Evolutionary conservation across 2,797 vertebrate genomes (phyloP).

Genomic region (Coregonus suidteri): DNA sequence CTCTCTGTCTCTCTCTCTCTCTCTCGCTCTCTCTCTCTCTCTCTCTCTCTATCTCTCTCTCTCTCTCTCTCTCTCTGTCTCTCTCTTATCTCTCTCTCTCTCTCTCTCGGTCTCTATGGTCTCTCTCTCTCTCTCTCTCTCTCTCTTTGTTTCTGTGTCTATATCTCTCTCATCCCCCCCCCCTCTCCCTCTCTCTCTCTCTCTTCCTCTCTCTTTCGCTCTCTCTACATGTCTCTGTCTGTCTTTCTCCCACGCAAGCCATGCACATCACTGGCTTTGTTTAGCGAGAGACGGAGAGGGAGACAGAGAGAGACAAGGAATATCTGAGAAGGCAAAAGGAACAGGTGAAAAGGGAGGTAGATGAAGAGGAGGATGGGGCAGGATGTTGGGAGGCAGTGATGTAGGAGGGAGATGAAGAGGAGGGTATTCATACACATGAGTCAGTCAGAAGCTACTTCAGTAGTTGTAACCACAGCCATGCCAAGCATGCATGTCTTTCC

Average conservation of each 20-base stretch:
- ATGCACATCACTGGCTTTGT: conserved; percentile 5
- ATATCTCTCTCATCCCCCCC: no score
- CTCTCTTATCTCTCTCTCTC: no score
- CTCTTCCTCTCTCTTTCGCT: not conserved
- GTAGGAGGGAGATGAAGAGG: not conserved
- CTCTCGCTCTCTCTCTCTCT: no score
- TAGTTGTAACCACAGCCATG: conserved; percentile 13
- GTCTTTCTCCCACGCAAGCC: not conserved
- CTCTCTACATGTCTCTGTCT: conserved; percentile 39
- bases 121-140: no score
- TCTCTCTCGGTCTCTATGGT: no score
- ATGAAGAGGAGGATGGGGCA: no score
- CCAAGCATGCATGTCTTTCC: not conserved
- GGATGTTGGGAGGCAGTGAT: not conserved
- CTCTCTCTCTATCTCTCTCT: no score
- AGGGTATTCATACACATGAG: not conserved
- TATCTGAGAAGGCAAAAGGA: conserved; percentile 32
- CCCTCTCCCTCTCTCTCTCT: conserved; percentile 22
- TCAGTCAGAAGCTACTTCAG: not conserved
- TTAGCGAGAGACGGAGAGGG: not conserved
- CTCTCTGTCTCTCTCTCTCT: no score
- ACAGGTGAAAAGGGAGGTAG: conserved; percentile 10
- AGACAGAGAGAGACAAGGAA: conserved; percentile 43
- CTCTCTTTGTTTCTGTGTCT: no score
- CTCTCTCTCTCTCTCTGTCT: no score